Conservation (phyloP, 2,797 vertebrate genomes). For the Carapus acus region DNA sequence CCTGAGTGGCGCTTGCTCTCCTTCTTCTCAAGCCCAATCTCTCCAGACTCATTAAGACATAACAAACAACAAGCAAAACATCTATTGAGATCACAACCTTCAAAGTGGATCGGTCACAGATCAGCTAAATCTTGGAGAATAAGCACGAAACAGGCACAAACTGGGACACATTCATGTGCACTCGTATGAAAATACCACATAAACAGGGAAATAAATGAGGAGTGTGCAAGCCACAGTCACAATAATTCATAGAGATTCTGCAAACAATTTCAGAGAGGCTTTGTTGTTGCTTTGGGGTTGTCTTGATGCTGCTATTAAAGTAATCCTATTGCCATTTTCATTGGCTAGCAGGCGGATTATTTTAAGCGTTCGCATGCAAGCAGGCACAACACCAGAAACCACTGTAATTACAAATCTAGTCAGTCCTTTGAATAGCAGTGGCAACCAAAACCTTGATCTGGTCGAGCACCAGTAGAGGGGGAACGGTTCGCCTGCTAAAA, state of each 20-base stretch:
- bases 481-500: conserved; percentile 58
- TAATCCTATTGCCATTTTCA: conserved; percentile 57
- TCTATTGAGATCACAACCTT: conserved; percentile 35
- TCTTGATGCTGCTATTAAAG: conserved; percentile 66
- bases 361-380: conserved; percentile 53
- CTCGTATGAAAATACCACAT: conserved; percentile 12
- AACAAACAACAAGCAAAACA: conserved; percentile 34
- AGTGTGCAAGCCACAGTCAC: conserved; percentile 47
- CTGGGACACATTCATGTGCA: conserved; percentile 1
- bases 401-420: conserved; percentile 70
- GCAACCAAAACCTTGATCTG: conserved; percentile 66
- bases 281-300: conserved; percentile 61
- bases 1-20: conserved; percentile 12
- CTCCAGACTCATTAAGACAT: conserved; percentile 42
- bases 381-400: conserved; percentile 67
- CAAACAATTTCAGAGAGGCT: conserved; percentile 60
- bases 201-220: conserved; percentile 27
- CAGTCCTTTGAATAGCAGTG: conserved; percentile 57
- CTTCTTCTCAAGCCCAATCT: conserved; percentile 8
- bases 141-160: not conserved
- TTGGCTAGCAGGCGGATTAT: conserved; percentile 59
- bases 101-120: not conserved
- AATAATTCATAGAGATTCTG: conserved; percentile 56
- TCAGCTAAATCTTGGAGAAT: not conserved
- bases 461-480: conserved; percentile 55